A percentile compares a stretch with the other conserved stretches of the same genome.
Evolutionary conservation across 2,888 invertebrate species (phyloP).

Genomic region (Keiferia lycopersicella): DNA sequence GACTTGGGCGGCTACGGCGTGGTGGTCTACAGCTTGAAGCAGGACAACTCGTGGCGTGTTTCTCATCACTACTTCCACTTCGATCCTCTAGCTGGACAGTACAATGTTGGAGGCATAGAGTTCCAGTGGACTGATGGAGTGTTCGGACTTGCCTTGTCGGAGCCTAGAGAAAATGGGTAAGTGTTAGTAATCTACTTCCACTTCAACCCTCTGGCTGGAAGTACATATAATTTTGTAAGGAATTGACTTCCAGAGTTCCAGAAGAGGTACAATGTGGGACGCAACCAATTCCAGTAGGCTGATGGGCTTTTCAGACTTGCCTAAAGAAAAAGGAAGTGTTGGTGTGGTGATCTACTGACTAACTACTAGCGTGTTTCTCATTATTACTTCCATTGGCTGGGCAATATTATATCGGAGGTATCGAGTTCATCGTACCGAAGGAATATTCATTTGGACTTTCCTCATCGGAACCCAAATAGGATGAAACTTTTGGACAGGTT

Average conservation of each 20-base stretch:
- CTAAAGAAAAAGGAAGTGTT: too few species aligned
- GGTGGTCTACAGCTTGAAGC: slow-evolving; percentile 88
- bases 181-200: slow-evolving; percentile 81
- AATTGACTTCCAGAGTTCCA: slow-evolving; percentile 92
- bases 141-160: slow-evolving; percentile 87
- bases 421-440: too few species aligned
- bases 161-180: slow-evolving; percentile 80
- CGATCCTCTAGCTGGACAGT: slow-evolving; percentile 89
- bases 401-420: too few species aligned
- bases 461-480: not conserved
- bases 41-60: slow-evolving; percentile 89
- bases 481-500: not conserved
- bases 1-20: slow-evolving; percentile 89
- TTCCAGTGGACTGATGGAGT: slow-evolving; percentile 95
- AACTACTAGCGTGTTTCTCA: too few species aligned
- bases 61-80: slow-evolving; percentile 92
- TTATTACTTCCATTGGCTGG: too few species aligned
- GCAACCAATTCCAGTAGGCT: too few species aligned
- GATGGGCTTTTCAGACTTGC: too few species aligned
- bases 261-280: too few species aligned
- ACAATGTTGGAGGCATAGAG: slow-evolving; percentile 88
- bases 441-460: slow-evolving; percentile 36
- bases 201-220: slow-evolving; percentile 89
- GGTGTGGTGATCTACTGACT: too few species aligned
- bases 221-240: slow-evolving; percentile 89